phyloP scores from a whole-genome alignment of 1,140 invertebrate genomes.

The Cydia fagiglandana region DNA sequence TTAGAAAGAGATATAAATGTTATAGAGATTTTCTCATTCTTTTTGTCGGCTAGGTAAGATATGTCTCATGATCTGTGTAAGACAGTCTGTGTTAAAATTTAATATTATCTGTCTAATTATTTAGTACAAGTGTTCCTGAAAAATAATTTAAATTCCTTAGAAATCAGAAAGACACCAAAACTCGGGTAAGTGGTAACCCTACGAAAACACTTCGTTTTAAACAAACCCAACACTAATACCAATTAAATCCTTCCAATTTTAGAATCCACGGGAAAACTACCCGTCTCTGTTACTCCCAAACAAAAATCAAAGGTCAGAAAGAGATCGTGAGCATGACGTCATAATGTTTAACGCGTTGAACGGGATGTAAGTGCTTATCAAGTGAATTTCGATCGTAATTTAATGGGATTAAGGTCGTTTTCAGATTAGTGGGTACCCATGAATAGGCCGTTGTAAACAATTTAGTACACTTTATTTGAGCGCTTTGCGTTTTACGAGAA shows the following conservation, averaged over 20 bases:
- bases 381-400: not conserved
- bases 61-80: too few relatives aligned
- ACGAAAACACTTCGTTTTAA: not conserved
- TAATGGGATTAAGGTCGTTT: not conserved
- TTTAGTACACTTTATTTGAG: constrained; percentile 15
- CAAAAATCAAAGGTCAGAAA: not conserved
- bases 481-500: constrained; percentile 9
- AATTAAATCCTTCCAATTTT: constrained; percentile 26
- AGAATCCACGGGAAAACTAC: constrained; percentile 17
- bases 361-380: constrained; percentile 11
- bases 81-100: too few relatives aligned
- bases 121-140: too few relatives aligned
- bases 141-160: too few relatives aligned
- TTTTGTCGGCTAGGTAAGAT: too few relatives aligned
- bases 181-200: not conserved
- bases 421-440: not conserved
- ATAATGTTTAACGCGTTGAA: constrained; percentile 10
- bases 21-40: too few relatives aligned
- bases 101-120: too few relatives aligned
- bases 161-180: too few relatives aligned
- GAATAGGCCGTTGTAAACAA: not conserved
- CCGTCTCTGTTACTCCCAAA: not conserved
- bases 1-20: too few relatives aligned
- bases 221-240: constrained; percentile 1
- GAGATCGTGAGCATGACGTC: constrained; percentile 1